A percentile compares a stretch with the other conserved stretches of the same genome.
Evolutionary conservation across 2,888 invertebrate species (phyloP).

Genomic region (Hirtodrosophila confusa): DNA sequence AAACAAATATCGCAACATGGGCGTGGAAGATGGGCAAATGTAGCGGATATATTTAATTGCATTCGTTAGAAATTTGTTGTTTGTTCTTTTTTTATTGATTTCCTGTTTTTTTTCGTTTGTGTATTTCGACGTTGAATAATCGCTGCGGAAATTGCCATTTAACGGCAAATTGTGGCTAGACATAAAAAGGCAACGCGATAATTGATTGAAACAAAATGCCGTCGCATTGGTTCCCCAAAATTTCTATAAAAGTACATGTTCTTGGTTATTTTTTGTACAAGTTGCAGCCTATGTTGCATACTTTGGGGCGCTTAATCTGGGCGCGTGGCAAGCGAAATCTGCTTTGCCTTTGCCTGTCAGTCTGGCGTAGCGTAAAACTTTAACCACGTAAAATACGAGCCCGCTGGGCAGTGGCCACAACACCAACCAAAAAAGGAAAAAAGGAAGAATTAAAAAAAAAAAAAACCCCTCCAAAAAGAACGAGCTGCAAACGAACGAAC

Average conservation of each 20-base stretch:
- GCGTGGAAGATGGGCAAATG: conserved; percentile 23
- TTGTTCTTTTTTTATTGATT: conserved; percentile 5
- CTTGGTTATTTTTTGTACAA: conserved; percentile 12
- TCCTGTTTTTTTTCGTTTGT: conserved; percentile 3
- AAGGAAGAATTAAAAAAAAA: conserved; percentile 10
- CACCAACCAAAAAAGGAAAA: conserved; percentile 24
- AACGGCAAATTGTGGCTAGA: conserved; percentile 62
- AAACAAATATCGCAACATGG: conserved; percentile 8
- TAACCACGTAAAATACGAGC: conserved; percentile 68
- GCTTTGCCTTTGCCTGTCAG: conserved; percentile 53
- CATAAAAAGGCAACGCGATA: conserved; percentile 37
- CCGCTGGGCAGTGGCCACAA: conserved; percentile 44
- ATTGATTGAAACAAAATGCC: conserved; percentile 65
- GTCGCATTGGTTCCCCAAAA: conserved; percentile 49
- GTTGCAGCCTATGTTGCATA: conserved; percentile 27
- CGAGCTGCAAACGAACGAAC: conserved; percentile 37
- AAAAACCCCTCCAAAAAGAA: conserved; percentile 11
- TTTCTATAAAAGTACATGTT: conserved; percentile 8
- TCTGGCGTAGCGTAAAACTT: conserved; percentile 52
- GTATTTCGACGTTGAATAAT: conserved; percentile 61
- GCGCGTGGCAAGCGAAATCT: conserved; percentile 41
- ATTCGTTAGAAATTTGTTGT: conserved; percentile 19
- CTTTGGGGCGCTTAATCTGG: conserved; percentile 50
- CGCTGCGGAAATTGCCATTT: conserved; percentile 72
- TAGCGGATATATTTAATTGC: conserved; percentile 58